Evolutionary conservation across 1,140 invertebrate genomes (phyloP).

Genomic region (Leptonema lineaticorne): DNA sequence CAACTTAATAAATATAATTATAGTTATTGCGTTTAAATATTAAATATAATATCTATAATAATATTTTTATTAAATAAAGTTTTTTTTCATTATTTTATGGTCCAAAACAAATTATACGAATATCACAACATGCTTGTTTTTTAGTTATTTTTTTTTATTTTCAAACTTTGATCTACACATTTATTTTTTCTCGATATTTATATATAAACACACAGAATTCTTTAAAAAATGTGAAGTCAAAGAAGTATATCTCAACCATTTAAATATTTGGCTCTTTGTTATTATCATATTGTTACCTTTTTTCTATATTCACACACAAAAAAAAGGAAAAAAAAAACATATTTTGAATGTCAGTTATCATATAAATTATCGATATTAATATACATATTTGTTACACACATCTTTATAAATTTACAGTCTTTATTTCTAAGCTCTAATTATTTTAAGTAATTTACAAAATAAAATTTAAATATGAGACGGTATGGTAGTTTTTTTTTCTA

Average conservation of each 20-base stretch:
- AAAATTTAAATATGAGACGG: too few relatives aligned
- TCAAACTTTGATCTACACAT: neutral
- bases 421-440: constrained; percentile 32
- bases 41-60: constrained; percentile 33
- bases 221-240: too few relatives aligned
- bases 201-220: too few relatives aligned
- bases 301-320: too few relatives aligned
- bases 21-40: constrained; percentile 38
- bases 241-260: too few relatives aligned
- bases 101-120: constrained; percentile 34
- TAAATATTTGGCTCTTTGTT: too few relatives aligned
- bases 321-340: too few relatives aligned
- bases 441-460: neutral
- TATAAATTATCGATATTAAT: too few relatives aligned
- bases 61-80: constrained; percentile 31
- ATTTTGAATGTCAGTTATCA: too few relatives aligned
- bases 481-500: neutral
- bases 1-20: constrained; percentile 6
- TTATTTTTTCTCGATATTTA: too few relatives aligned
- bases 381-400: neutral
- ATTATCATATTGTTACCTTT: too few relatives aligned
- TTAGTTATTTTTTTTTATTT: neutral
- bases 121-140: constrained; percentile 31
- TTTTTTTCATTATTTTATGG: constrained; percentile 32
- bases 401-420: constrained; percentile 31